phyloP scores from a whole-genome alignment of 2,113 vertebrate genomes.

The Saguinus midas region DNA sequence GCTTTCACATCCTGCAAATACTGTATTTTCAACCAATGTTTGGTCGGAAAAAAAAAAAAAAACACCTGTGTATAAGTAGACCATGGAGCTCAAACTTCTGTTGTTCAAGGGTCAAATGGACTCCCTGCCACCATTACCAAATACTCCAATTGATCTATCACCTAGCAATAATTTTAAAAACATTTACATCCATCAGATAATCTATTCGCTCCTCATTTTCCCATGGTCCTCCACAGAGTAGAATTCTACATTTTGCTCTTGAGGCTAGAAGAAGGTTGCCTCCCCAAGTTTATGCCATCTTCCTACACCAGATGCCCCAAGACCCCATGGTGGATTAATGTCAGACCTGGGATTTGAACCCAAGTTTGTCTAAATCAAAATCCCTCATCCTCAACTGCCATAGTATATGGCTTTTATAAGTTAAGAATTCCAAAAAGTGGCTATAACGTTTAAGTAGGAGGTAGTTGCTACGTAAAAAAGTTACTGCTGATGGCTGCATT shows the following conservation, averaged over 20 bases:
- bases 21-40: neutral
- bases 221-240: neutral
- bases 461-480: neutral
- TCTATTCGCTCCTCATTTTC: neutral
- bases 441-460: neutral
- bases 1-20: neutral
- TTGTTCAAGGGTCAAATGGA: neutral
- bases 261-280: neutral
- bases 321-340: neutral
- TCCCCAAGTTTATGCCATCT: neutral
- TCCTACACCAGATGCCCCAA: neutral
- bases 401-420: neutral
- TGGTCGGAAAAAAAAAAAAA: neutral
- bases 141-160: neutral
- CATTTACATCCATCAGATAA: neutral
- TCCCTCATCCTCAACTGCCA: neutral
- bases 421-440: neutral
- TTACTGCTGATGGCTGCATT: too few relatives aligned
- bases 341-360: neutral
- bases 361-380: neutral
- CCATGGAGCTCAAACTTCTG: neutral
- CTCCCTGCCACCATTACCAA: neutral
- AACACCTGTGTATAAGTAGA: neutral
- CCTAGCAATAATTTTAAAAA: slow-evolving; percentile 4
- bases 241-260: neutral